Conservation (phyloP, 2,113 vertebrate genomes). For the Python bivittatus region DNA sequence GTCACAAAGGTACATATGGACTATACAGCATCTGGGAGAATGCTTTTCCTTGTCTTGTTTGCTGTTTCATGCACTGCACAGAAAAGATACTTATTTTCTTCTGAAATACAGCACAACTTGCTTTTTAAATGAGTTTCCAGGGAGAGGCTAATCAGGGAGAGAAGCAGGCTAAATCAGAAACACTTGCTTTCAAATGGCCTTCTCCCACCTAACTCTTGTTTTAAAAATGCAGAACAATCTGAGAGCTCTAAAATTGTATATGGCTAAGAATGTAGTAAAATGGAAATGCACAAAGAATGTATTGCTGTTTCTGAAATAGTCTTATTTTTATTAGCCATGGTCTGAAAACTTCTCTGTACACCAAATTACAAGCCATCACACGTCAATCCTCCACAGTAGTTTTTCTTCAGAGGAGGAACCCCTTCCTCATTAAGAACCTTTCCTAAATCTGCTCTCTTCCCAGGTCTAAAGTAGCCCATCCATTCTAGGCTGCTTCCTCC, state of each 20-base stretch:
- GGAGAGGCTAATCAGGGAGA: background rate
- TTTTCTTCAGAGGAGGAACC: background rate
- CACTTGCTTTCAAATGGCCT: background rate
- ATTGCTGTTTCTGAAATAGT: background rate
- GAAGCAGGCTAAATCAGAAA: background rate
- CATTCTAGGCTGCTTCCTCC: background rate
- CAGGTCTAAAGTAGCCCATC: background rate
- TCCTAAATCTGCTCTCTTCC: background rate
- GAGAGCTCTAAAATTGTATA: background rate
- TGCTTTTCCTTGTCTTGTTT: background rate
- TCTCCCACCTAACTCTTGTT: background rate
- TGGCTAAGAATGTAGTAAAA: background rate
- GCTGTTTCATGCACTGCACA: background rate
- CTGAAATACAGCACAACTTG: background rate
- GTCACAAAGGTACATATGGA: background rate
- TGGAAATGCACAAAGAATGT: background rate
- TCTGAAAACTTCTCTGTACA: background rate
- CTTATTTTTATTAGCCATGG: background rate
- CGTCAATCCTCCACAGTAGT: background rate
- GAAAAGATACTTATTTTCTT: background rate
- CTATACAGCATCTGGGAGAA: background rate
- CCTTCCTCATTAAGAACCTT: background rate
- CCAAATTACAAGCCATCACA: background rate
- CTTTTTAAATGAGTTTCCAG: constrained; percentile 1
- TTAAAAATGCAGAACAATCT: background rate